Conservation (phyloP, 2,113 vertebrate genomes). For the Ophthalmolycus amberensis region DNA sequence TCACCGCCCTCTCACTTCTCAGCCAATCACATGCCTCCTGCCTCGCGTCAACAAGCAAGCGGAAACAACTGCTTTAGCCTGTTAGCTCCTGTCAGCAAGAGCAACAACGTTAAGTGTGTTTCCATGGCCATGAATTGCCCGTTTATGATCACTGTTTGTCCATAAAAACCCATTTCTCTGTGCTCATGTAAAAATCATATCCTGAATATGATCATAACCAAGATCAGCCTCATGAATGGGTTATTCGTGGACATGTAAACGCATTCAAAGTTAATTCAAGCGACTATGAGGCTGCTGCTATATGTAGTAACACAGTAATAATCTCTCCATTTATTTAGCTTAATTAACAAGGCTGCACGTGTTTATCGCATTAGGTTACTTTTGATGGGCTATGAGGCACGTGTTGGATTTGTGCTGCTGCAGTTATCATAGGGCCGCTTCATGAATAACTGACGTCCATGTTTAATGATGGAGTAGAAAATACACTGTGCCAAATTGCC, state of each 20-base stretch:
- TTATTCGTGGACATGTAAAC: background rate
- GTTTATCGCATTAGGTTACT: background rate
- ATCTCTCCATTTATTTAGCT: background rate
- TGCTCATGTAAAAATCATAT: no score
- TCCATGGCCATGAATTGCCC: no score
- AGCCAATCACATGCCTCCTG: no score
- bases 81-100: no score
- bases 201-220: background rate
- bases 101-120: no score
- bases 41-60: no score
- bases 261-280: background rate
- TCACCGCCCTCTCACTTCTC: no score
- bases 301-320: background rate
- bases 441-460: slow-evolving; percentile 57
- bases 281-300: background rate
- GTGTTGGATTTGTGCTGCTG: slow-evolving; percentile 19
- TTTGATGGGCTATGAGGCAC: background rate
- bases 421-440: slow-evolving; percentile 2
- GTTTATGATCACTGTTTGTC: no score
- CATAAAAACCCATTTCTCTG: no score
- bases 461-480: slow-evolving; percentile 65
- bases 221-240: background rate
- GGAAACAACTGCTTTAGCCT: no score
- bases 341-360: background rate
- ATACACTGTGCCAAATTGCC: slow-evolving; percentile 55